Evolutionary conservation across 2,797 vertebrate species (phyloP).

Genomic region (Chelon auratus): DNA sequence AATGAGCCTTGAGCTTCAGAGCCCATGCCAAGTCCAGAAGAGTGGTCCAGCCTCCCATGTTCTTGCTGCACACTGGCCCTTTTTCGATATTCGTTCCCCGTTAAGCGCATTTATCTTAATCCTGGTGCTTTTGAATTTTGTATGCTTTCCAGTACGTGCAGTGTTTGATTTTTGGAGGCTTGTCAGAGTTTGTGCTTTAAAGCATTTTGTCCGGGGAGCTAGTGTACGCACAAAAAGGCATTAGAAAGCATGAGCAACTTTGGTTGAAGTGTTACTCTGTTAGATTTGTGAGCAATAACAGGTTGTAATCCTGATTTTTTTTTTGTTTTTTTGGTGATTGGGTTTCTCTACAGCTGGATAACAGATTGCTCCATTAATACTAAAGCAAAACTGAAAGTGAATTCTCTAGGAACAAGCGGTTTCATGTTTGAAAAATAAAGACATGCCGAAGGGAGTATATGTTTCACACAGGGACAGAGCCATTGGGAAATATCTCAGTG

Average conservation of each 20-base stretch:
- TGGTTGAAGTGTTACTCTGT: not conserved
- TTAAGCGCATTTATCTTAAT: not conserved
- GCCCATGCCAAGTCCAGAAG: constrained; percentile 26
- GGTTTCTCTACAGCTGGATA: not conserved
- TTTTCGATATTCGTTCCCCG: constrained; percentile 3
- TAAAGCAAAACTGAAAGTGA: constrained; percentile 14
- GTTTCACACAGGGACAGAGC: constrained; percentile 39
- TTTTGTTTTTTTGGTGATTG: not conserved
- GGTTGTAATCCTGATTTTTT: not conserved
- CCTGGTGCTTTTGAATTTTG: not conserved
- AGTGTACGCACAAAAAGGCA: not conserved
- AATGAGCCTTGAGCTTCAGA: constrained; percentile 27
- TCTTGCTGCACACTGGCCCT: not conserved
- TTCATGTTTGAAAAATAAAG: constrained; percentile 42
- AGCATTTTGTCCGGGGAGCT: not conserved
- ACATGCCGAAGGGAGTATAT: constrained; percentile 59
- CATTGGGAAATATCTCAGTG: constrained; percentile 39
- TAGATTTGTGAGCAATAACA: not conserved
- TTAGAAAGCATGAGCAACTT: not conserved
- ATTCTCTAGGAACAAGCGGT: constrained; percentile 20
- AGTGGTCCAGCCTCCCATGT: not conserved
- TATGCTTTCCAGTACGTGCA: not conserved
- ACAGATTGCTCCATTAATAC: constrained; percentile 10
- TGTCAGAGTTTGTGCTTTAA: not conserved
- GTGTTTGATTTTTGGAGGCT: not conserved